phyloP scores from a whole-genome alignment of 2,888 invertebrate species.

The Leptarthrus brevirostris region DNA sequence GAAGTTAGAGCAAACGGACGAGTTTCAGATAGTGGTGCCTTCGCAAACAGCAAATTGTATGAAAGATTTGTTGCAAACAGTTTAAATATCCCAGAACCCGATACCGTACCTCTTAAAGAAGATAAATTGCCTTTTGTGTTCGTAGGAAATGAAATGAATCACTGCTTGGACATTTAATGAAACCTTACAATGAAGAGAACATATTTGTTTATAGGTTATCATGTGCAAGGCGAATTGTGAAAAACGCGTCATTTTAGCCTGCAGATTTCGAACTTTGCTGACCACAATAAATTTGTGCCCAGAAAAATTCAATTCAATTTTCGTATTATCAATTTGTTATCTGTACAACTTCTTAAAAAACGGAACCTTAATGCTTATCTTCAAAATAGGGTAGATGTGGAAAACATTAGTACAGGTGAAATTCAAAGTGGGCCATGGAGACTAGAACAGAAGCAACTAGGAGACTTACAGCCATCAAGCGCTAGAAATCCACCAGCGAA shows the following conservation, averaged over 20 bases:
- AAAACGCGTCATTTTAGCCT: no score
- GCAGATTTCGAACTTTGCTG: no score
- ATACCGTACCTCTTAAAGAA: background rate
- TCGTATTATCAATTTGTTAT: background rate
- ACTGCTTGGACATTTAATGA: constrained; percentile 1
- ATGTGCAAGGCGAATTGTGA: no score
- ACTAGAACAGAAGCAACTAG: background rate
- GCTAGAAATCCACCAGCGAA: background rate
- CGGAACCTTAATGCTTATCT: background rate
- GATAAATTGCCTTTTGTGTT: background rate
- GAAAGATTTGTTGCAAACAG: background rate
- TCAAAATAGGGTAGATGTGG: constrained; percentile 16
- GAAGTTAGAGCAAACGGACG: no score
- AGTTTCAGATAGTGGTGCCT: background rate
- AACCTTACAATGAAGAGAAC: background rate
- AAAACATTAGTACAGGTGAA: constrained; percentile 17
- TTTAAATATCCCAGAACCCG: constrained; percentile 11
- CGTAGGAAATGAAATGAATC: background rate
- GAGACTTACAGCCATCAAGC: background rate
- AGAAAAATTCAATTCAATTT: no score
- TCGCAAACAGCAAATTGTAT: constrained; percentile 13
- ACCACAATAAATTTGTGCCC: no score
- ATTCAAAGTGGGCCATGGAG: constrained; percentile 21
- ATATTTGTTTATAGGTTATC: constrained; percentile 8
- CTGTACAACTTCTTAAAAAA: constrained; percentile 1